Base-by-base conservation (phyloP, 2,113 vertebrate genomes). In the Circaetus cinerascens region DNA sequence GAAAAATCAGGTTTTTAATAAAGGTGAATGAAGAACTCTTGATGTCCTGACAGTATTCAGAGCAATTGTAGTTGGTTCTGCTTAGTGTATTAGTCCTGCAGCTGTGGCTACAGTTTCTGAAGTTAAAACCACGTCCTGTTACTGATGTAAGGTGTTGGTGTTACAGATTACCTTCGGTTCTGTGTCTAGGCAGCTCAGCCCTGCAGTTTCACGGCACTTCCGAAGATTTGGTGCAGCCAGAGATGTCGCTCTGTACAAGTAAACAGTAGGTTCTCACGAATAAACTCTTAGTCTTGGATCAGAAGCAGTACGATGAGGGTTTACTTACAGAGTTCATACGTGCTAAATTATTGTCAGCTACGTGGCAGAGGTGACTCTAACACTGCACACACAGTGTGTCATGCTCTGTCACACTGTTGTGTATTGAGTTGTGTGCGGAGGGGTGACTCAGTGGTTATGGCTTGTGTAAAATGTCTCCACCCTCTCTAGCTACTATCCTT, bases 311-410 rank as follows among this genome's bases (percentile, higher is more conserved):
- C 2, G 13, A 10, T 40, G 57, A 32, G n/a, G 19, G 22, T 41
- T 66, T 53, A 9, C 22, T n/a, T 32, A 8, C 14, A 11, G 51
- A 41, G 80, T 36, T 46, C 7, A 1, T 5, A 7, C 1, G 7
- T 40, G 60, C 12, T 6, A 3, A 8, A 12, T 18, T 34, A 0
- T 22, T 3, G 17, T 46, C 17, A 17, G 38, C 21, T 27, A 1
- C 1, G 0, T 73, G 66, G 32, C n/a, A 46, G 69, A 64, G 76
- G 43, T 38, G 43, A 40, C 43, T 55, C 7, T 10, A 8, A 12
- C 3, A 2, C 80, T 23, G 67, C 29, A 5, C 11, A 2, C 5
- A 1, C 4, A 1, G 26, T 3, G 32, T 34, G 79, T 16, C 7
- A 0, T 8, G n/a, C 32, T 55, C 22, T 25, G 63, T 45, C 51